Base-by-base conservation (phyloP, 2,888 invertebrate genomes). In the Dryococelus australis region DNA sequence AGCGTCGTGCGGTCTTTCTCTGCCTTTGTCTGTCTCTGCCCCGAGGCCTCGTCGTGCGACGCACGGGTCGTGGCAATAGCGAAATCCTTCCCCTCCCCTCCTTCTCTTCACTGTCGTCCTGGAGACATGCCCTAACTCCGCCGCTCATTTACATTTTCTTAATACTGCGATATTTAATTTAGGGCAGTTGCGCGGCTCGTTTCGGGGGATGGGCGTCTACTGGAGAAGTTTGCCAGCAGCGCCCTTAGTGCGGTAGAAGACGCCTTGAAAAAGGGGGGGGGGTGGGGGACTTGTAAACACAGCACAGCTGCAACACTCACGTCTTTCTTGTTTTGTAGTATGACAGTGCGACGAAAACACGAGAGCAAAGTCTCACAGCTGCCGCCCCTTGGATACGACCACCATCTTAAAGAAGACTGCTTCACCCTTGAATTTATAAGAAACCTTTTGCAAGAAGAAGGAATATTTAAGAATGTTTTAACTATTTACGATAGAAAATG, bases 101-200 rank as follows among this genome's bases (percentile, higher is more conserved):
- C 24, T n/a, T n/a, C 65, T 20, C 65, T 13, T 5, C 47, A 1
- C 1, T 16, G 16, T 8, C 2, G 47, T 47, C 12, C 47, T 47
- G 65, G 24, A 20, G 10, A n/a, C 65, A 65, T 3, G 65, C 65
- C 65, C n/a, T n/a, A 20, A 8, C 6, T 0, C 65, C 65, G 65
- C 65, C 83, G 43, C 43, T 83, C 83, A 83, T 83, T 83, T 83
- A 24, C 83, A 83, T 83, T 43, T 83, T 83, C 83, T 28, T 83
- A 83, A 43, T 43, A 83, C 83, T 24, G 35, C 83, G 43, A 83
- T 83, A 83, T 83, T 83, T 83, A 83, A 83, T 83, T 35, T 83
- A 83, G 83, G 35, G 35, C 28, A 83, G 27, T 83, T 35, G 35
- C 35, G 5, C 24, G 80, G 10, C 51, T 3, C 51, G 13, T 16